These are phyloP conservation scores for Xanthia togata DNA, from an alignment of 2,888 invertebrate species.

Conservation along the genomic window DNA sequence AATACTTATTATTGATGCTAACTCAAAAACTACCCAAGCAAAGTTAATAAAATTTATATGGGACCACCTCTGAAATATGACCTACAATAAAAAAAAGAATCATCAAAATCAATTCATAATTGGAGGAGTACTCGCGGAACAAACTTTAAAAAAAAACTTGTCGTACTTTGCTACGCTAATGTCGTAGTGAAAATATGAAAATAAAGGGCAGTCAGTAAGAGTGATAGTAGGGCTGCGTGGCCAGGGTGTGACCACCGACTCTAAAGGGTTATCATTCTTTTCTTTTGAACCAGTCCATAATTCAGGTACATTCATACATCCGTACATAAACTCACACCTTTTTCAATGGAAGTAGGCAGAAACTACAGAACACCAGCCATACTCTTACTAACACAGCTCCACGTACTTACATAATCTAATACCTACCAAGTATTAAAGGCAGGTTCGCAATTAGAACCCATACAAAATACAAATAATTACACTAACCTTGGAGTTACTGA, in stretches of 20 bases:
- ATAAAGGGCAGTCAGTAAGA: not conserved
- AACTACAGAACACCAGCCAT: too few species aligned
- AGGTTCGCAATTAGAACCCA: slow-evolving; percentile 4
- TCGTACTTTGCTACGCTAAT: too few species aligned
- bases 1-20: too few species aligned
- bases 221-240: not conserved
- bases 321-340: not conserved
- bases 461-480: slow-evolving; percentile 50
- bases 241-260: not conserved
- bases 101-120: too few species aligned
- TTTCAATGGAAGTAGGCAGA: not conserved
- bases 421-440: slow-evolving; percentile 13
- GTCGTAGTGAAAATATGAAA: not conserved
- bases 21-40: too few species aligned
- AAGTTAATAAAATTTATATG: too few species aligned
- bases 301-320: not conserved
- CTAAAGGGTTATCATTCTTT: not conserved
- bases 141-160: too few species aligned
- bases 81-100: too few species aligned
- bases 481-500: slow-evolving; percentile 17
- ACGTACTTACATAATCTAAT: not conserved
- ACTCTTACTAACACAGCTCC: not conserved
- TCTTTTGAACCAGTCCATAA: not conserved
- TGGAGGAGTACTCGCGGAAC: too few species aligned
- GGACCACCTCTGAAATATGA: too few species aligned